phyloP scores from a whole-genome alignment of 2,797 vertebrate genomes.

The Anas bahamensis region DNA sequence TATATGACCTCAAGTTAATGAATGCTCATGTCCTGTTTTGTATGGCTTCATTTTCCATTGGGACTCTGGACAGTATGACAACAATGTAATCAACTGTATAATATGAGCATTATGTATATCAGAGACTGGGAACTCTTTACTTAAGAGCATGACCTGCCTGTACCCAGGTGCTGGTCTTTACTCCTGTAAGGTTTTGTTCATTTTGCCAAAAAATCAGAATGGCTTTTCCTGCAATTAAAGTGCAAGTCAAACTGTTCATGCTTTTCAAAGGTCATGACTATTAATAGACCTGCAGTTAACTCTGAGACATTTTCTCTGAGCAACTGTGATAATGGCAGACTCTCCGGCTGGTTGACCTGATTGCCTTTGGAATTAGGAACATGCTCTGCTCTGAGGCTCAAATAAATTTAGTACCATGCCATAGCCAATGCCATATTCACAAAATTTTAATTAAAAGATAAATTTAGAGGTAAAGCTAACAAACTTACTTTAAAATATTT shows the following conservation, averaged over 20 bases:
- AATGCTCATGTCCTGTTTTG: background rate
- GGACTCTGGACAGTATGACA: background rate
- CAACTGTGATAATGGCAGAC: background rate
- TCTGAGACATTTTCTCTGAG: background rate
- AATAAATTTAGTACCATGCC: fast-evolving
- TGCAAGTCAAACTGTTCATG: background rate
- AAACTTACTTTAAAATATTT: background rate
- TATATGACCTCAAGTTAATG: background rate
- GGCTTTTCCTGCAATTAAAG: background rate
- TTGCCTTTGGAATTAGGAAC: background rate
- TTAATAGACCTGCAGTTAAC: background rate
- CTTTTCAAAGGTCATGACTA: background rate
- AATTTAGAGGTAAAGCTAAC: background rate
- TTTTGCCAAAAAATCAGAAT: background rate
- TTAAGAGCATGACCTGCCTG: background rate
- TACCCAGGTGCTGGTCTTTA: background rate
- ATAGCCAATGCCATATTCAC: background rate
- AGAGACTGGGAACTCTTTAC: background rate
- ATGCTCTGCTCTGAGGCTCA: background rate
- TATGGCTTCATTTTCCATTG: background rate
- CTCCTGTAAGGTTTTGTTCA: background rate
- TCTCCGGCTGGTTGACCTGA: background rate
- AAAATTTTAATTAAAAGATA: background rate
- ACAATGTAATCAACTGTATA: background rate
- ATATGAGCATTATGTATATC: fast-evolving